Evolutionary conservation across 2,797 vertebrate species (phyloP), one percentile per base, ranked within the genome.

Genomic region (Phataginus tetradactyla): DNA sequence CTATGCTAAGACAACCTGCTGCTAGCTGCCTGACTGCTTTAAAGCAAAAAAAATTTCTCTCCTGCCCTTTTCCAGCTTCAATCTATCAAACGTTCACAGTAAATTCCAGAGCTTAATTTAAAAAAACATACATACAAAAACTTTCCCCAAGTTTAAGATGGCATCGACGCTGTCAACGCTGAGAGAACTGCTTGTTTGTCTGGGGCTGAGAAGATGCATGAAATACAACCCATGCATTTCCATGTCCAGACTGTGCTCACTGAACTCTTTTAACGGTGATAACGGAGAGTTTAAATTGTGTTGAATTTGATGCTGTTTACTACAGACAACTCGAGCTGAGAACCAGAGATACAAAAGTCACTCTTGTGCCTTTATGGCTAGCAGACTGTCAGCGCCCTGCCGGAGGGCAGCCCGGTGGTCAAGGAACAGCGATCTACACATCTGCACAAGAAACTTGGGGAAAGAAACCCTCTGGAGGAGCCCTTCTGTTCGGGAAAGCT

Each of bases 391-490:
- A 94, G 74, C 21, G 4, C 15, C 72, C 68, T 61, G 63, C 42
- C 53, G 69, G 61, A 53, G 39, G 55, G 78, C 53, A 39, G 32
- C 20, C 10, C 18, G 42, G 23, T 18, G 39, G 64, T 66, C 85
- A 85, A 74, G 69, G 32, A 63, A 80, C 0, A 71, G 81, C 45
- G 68, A 90, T 5, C 34, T 14, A 51, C 83, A 91, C 15, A 80
- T 80, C 79, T 80, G 61, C 75, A 34, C 87, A 91, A 94, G 91
- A 97, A 97, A 97, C 97, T 97, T 97, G 86, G 77, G 77, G 64
- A 75, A 94, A 79, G 68, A 91, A 68, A 34, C 74, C 93, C 83
- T 94, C 18, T 20, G 77, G 51, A 57, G 79, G 59, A 87, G 68
- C 87, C 78, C 34, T 91, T 66, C 51, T 6, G 1, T 57, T 80